Percentiles rank a stretch among this genome's conserved stretches.
Conservation (phyloP, 2,797 vertebrate species). For the Chiroxiphia lanceolata region DNA sequence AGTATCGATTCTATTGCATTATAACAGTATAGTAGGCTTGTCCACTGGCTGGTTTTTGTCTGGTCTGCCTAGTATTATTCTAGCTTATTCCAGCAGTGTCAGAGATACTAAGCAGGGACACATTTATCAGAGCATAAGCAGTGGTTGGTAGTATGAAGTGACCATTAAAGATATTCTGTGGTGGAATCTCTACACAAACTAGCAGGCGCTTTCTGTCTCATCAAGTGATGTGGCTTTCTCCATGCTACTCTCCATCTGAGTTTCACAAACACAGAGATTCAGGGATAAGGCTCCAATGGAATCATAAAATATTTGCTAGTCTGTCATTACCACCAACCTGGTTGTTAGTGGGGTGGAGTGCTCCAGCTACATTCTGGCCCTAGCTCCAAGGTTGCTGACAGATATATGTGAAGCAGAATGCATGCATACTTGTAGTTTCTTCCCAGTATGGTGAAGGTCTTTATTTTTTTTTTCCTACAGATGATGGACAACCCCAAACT, state of each 20-base stretch:
- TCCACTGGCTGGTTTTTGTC: neutral
- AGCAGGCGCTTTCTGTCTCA: neutral
- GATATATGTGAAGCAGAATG: constrained; percentile 1
- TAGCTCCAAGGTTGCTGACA: neutral
- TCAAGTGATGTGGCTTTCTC: neutral
- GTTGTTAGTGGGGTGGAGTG: constrained; percentile 54
- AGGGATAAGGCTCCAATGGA: constrained; percentile 12
- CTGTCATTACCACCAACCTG: constrained; percentile 36
- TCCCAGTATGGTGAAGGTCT: neutral
- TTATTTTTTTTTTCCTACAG: neutral
- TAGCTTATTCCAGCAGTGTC: neutral
- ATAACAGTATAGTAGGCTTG: neutral
- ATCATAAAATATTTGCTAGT: constrained; percentile 28
- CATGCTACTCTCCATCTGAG: neutral
- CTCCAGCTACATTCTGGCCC: constrained; percentile 3
- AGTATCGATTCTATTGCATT: neutral
- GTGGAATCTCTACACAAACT: neutral
- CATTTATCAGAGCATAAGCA: neutral
- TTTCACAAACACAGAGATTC: neutral
- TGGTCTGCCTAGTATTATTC: neutral
- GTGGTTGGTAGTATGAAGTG: neutral
- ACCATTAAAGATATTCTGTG: neutral
- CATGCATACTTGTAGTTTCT: neutral
- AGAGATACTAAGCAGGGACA: neutral
- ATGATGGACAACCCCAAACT: neutral